A percentile compares a stretch with the other conserved stretches of the same genome.
These are phyloP conservation scores for Pionites leucogaster DNA, from an alignment of 2,113 vertebrate genomes.

Conservation along the genomic window DNA sequence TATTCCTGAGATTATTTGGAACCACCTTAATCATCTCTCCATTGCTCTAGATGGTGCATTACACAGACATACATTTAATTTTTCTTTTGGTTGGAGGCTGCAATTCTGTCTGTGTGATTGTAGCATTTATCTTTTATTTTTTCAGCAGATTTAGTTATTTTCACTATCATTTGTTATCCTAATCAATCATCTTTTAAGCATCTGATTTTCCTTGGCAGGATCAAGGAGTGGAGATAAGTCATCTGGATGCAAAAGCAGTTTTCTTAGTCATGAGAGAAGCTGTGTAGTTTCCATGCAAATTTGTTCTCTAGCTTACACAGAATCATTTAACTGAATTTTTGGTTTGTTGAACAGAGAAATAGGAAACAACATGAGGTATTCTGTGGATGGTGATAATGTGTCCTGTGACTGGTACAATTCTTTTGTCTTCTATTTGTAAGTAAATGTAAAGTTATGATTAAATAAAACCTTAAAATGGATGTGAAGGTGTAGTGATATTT, in stretches of 20 bases:
- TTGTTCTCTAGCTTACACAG: background rate
- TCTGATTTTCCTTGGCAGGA: background rate
- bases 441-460: background rate
- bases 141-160: background rate
- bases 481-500: background rate
- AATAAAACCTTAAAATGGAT: background rate
- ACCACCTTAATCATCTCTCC: background rate
- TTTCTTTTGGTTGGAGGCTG: background rate
- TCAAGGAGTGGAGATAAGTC: background rate
- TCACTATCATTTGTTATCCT: background rate
- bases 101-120: background rate
- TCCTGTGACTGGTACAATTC: background rate
- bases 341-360: background rate
- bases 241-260: background rate
- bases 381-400: background rate
- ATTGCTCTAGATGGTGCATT: background rate
- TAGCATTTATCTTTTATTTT: background rate
- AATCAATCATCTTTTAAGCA: background rate
- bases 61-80: background rate
- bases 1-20: background rate
- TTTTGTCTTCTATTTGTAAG: background rate
- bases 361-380: background rate
- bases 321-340: background rate
- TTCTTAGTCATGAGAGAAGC: background rate
- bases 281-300: background rate